Evolutionary conservation across 2,888 invertebrate species (phyloP).

Genomic region (Patella depressa): DNA sequence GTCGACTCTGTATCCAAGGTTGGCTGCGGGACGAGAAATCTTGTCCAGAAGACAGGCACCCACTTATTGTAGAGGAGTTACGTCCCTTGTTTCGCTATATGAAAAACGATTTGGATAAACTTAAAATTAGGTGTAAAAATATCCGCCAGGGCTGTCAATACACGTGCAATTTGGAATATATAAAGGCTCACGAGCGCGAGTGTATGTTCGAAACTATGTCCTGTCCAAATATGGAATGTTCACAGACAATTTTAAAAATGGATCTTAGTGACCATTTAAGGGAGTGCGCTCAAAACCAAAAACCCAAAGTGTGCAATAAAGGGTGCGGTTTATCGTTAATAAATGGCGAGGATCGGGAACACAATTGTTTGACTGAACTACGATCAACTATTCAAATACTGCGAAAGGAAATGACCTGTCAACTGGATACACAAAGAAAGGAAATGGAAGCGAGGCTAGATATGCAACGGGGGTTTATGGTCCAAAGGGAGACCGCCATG

Average conservation of each 20-base stretch:
- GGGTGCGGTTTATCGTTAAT: constrained; percentile 56
- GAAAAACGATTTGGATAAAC: constrained; percentile 53
- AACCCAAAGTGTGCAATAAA: constrained; percentile 48
- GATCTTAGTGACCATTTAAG: constrained; percentile 46
- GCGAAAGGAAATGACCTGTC: constrained; percentile 57
- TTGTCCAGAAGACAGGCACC: constrained; percentile 61
- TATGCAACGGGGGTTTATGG: constrained; percentile 63
- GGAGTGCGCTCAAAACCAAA: constrained; percentile 24
- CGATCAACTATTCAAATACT: constrained; percentile 52
- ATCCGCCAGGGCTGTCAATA: constrained; percentile 47
- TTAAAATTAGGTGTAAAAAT: constrained; percentile 54
- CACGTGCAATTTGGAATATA: constrained; percentile 47
- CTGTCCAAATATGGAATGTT: constrained; percentile 55
- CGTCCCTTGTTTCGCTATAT: constrained; percentile 57
- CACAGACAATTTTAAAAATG: constrained; percentile 35
- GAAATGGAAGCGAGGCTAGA: constrained; percentile 62
- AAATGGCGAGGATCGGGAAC: constrained; percentile 45
- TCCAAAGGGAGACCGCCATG: constrained; percentile 55
- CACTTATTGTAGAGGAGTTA: constrained; percentile 43
- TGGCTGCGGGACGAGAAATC: constrained; percentile 60
- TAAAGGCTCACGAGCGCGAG: constrained; percentile 47
- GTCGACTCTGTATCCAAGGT: constrained; percentile 56
- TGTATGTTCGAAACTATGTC: constrained; percentile 44
- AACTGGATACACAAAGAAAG: constrained; percentile 55
- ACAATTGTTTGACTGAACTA: constrained; percentile 62